These are phyloP conservation scores for Spialia ferax DNA, from an alignment of 2,888 invertebrate species.

Conservation along the genomic window DNA sequence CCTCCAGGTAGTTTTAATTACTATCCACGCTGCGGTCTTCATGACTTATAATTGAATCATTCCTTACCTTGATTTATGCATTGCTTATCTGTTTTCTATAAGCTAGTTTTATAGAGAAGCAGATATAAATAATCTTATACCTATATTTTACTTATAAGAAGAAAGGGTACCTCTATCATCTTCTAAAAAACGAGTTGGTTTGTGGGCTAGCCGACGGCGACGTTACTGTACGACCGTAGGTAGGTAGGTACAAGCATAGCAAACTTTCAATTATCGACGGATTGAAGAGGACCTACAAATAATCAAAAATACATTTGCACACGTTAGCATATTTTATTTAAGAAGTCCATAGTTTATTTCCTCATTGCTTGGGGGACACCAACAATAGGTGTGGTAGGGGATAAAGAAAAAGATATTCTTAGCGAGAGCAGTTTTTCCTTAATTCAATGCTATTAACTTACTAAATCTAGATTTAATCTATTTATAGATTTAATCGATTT, in stretches of 20 bases:
- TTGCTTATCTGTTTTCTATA: background rate
- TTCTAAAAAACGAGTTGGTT: too few relatives aligned
- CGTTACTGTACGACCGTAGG: too few relatives aligned
- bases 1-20: slow-evolving; percentile 36
- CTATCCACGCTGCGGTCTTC: background rate
- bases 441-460: slow-evolving; percentile 11
- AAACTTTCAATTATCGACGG: too few relatives aligned
- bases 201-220: too few relatives aligned
- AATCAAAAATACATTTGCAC: slow-evolving; percentile 3
- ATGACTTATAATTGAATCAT: slow-evolving; percentile 10
- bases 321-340: slow-evolving; percentile 12
- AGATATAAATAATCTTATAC: too few relatives aligned
- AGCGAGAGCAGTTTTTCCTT: slow-evolving; percentile 19
- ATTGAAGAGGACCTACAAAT: too few relatives aligned
- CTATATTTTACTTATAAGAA: too few relatives aligned
- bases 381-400: slow-evolving; percentile 30
- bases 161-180: too few relatives aligned
- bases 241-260: too few relatives aligned
- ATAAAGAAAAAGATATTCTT: slow-evolving; percentile 36
- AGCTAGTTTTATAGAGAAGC: background rate
- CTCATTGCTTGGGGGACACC: slow-evolving; percentile 28
- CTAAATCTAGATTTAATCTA: background rate
- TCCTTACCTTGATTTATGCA: background rate
- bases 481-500: too few relatives aligned
- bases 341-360: slow-evolving; percentile 22